Evolutionary conservation across 2,113 vertebrate genomes (phyloP).

Genomic region (Caracal caracal): DNA sequence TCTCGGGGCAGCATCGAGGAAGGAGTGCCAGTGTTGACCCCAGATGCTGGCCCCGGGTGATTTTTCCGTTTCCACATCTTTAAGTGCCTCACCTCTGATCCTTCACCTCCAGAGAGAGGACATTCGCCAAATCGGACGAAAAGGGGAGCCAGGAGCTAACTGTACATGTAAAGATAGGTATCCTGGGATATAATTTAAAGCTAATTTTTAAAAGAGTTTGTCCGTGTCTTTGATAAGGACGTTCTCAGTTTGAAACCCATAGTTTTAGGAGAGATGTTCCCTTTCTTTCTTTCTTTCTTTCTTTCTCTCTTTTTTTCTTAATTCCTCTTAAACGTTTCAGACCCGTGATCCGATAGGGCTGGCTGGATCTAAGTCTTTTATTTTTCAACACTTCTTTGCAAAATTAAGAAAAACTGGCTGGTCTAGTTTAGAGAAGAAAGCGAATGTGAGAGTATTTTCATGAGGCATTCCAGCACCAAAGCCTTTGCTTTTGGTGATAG

Average conservation of each 20-base stretch:
- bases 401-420: conserved; percentile 51
- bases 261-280: neutral
- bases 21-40: neutral
- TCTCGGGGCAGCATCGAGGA: neutral
- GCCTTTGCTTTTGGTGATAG: neutral
- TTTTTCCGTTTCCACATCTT: neutral
- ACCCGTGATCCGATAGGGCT: neutral
- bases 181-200: neutral
- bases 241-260: neutral
- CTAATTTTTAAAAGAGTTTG: conserved; percentile 9
- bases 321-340: neutral
- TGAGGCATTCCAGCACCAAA: neutral
- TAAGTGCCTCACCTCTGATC: neutral
- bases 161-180: neutral
- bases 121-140: neutral
- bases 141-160: neutral
- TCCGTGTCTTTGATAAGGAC: neutral
- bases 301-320: neutral
- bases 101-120: neutral
- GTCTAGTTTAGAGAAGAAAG: conserved; percentile 37
- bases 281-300: neutral
- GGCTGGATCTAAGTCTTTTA: neutral
- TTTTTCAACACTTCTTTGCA: neutral
- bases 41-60: neutral
- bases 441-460: neutral